Conservation (phyloP, 2,113 vertebrate genomes). For the Myrmophylax atrothorax region DNA sequence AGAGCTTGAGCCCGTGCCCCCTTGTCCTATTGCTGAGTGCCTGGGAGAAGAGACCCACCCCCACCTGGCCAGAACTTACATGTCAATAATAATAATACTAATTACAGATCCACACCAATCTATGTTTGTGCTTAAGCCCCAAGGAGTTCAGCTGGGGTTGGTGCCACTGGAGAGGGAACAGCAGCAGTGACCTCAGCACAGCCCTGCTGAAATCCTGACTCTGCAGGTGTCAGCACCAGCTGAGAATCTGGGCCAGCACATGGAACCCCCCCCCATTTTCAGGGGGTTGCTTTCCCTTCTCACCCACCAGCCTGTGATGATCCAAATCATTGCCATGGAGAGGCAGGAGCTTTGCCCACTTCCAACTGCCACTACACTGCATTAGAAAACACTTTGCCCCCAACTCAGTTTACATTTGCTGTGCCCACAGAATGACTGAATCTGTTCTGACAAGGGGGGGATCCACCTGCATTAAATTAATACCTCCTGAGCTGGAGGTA, state of each 20-base stretch:
- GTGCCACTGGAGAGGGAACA: neutral
- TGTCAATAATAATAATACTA: neutral
- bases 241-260: neutral
- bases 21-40: too few species aligned
- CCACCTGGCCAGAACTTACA: too few species aligned
- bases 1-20: too few species aligned
- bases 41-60: too few species aligned
- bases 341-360: neutral
- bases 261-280: neutral
- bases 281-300: neutral
- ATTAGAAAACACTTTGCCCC: neutral
- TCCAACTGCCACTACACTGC: neutral
- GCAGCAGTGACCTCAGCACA: neutral
- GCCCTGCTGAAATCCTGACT: neutral
- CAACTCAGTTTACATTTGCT: neutral
- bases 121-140: neutral
- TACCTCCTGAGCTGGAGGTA: neutral
- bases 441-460: neutral
- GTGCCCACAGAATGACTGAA: neutral
- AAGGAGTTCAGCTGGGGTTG: neutral
- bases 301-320: neutral
- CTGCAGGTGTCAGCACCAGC: fast-evolving
- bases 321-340: neutral
- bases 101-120: neutral
- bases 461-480: neutral